phyloP scores from a whole-genome alignment of 2,888 invertebrate genomes.

The Gastracanthus pulcherrimus region DNA sequence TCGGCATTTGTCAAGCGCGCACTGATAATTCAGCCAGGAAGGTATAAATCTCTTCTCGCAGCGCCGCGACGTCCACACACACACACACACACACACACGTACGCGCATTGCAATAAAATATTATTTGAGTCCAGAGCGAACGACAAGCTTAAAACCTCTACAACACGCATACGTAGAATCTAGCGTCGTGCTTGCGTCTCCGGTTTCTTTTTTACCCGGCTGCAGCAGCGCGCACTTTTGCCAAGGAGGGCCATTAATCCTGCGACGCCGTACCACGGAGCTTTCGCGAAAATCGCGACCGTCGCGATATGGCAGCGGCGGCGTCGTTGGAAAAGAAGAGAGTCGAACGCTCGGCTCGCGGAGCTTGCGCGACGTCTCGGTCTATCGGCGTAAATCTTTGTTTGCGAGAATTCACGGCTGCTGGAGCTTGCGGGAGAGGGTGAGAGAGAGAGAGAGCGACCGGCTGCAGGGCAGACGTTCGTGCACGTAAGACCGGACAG shows the following conservation, averaged over 20 bases:
- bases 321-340: background rate
- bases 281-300: slow-evolving; percentile 51
- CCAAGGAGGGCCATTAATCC: slow-evolving; percentile 53
- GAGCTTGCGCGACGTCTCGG: slow-evolving; percentile 40
- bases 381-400: slow-evolving; percentile 72
- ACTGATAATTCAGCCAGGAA: slow-evolving; percentile 52
- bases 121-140: slow-evolving; percentile 42
- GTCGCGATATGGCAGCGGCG: background rate
- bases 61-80: too few species aligned
- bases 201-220: background rate
- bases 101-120: slow-evolving; percentile 45
- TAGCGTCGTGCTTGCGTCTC: background rate
- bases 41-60: slow-evolving; percentile 45
- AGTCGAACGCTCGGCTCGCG: slow-evolving; percentile 43
- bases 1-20: slow-evolving; percentile 41
- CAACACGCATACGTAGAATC: too few species aligned
- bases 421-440: slow-evolving; percentile 56
- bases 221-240: background rate
- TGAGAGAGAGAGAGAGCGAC: slow-evolving; percentile 18
- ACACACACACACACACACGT: too few species aligned
- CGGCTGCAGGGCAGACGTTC: background rate
- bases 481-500: slow-evolving; percentile 69
- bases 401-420: too few species aligned
- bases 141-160: slow-evolving; percentile 29
- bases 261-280: slow-evolving; percentile 2